Evolutionary conservation across 2,797 vertebrate species (phyloP).

Genomic region (Xiphorhynchus erythropygius): DNA sequence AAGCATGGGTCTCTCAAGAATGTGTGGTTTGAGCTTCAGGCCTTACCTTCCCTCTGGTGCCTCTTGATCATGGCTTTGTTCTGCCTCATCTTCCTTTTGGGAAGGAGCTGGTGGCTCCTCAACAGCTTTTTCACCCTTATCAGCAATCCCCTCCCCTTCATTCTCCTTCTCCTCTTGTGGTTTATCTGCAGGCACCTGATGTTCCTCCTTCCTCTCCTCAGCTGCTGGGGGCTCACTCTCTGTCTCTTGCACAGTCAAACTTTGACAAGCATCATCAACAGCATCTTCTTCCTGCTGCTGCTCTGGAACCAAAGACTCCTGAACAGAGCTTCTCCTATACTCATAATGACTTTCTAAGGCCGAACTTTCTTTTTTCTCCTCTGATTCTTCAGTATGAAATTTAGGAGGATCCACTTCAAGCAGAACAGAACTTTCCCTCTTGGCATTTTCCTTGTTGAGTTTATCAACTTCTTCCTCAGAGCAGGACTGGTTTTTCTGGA

Average conservation of each 20-base stretch:
- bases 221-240: background rate
- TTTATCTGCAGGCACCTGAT: conserved; percentile 13
- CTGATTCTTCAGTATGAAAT: conserved; percentile 4
- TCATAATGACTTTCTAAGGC: background rate
- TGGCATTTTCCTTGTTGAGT: conserved; percentile 84
- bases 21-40: background rate
- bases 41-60: conserved; percentile 41
- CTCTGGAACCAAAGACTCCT: background rate
- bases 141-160: background rate
- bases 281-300: background rate
- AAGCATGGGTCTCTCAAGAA: background rate
- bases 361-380: background rate
- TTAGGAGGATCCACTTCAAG: conserved; percentile 3
- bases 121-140: background rate
- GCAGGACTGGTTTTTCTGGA: conserved; percentile 75
- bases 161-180: background rate
- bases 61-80: conserved; percentile 17
- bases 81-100: conserved; percentile 11
- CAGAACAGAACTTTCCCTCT: conserved; percentile 56
- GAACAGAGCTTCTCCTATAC: background rate
- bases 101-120: background rate
- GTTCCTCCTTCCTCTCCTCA: background rate
- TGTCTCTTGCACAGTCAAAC: conserved; percentile 3
- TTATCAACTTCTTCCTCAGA: conserved; percentile 79
- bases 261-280: background rate